Evolutionary conservation across 92 coral and sea anemone species (phyloP), one percentile per base, ranked within the genome.

Genomic region (Paramuricea clavata): DNA sequence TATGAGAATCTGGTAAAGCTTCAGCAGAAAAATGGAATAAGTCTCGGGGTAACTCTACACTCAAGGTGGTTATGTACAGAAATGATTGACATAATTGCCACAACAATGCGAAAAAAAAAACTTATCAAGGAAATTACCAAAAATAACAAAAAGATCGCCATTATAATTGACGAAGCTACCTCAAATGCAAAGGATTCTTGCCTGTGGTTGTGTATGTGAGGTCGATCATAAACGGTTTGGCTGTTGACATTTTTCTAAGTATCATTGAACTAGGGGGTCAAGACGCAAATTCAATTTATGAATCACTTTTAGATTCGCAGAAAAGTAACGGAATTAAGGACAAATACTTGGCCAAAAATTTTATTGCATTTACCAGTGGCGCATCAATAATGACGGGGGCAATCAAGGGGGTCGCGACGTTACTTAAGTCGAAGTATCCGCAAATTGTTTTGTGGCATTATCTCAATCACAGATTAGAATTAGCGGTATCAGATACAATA

Each of bases 71-170:
- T 44, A 31, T 70, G 76, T 35, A 70, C 76, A 17, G 43, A 30
- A 70, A 70, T 70, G 76, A 70, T n/a, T 70, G 76, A 70, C 76
- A 70, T n/a, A 70, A 70, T 70, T 70, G 42, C 76, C 76, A 70
- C 73, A 70, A 70, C 42, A 19, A 70, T 70, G 47, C 76, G 23
- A 12, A 34, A 70, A 70, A 26, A 35, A 26, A n/a, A n/a, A n/a
- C 49, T 70, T 70, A 41, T 70, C 47, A 70, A 70, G 25, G 76
- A 70, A 30, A 70, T 70, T 41, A 70, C 76, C 76, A 70, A 70
- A 54, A 54, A 54, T 54, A 54, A 54, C 62, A 12, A 54, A 70
- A 70, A 70, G 76, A 70, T 70, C 19, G 76, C 76, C 76, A 70
- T 70, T 34, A 70, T 70, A 70, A 70, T 70, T 70, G 76, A 70